phyloP scores from a whole-genome alignment of 53 echinoderm and acorn worm genomes.

The Echinometra lucunter region DNA sequence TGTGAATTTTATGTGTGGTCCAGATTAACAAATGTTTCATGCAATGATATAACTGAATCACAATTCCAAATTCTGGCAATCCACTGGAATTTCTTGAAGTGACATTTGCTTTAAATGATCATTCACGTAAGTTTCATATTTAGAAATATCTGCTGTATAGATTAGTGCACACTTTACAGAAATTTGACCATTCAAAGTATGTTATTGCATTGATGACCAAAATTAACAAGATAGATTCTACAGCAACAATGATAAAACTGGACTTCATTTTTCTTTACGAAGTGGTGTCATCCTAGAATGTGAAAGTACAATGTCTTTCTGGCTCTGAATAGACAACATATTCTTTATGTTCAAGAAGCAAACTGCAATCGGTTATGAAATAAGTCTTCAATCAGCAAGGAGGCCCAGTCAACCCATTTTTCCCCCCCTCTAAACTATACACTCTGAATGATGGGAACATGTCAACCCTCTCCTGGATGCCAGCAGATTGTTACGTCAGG shows the following conservation, averaged over 20 bases:
- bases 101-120: neutral
- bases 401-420: neutral
- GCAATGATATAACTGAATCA: neutral
- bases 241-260: neutral
- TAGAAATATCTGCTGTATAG: neutral
- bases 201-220: neutral
- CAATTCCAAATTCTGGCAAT: neutral
- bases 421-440: neutral
- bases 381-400: neutral
- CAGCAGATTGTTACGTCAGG: conserved; percentile 31
- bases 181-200: neutral
- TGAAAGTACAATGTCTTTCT: neutral
- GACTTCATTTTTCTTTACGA: neutral
- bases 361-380: neutral
- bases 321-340: neutral
- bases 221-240: neutral
- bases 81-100: too few relatives aligned
- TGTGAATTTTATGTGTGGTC: neutral
- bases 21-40: neutral
- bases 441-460: conserved; percentile 5
- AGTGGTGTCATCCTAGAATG: neutral
- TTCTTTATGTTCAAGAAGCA: neutral
- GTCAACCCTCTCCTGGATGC: neutral
- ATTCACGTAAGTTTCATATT: neutral
- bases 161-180: neutral